phyloP scores from a whole-genome alignment of 2,113 vertebrate genomes.

The Chiloscyllium plagiosum region DNA sequence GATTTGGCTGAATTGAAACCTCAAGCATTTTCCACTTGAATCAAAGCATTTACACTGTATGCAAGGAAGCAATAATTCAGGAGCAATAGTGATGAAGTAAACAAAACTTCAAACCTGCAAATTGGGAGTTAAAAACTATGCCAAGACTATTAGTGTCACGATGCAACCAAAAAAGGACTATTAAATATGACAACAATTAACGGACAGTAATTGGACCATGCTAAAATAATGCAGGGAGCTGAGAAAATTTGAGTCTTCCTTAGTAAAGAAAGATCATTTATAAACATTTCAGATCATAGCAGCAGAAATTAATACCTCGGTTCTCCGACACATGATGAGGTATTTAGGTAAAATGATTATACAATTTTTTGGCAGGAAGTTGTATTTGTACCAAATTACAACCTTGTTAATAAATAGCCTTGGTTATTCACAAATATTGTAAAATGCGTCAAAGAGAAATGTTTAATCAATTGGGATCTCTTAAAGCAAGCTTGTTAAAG shows the following conservation, averaged over 20 bases:
- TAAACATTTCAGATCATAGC: background rate
- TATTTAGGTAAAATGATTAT: background rate
- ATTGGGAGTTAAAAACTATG: background rate
- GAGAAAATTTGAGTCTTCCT: background rate
- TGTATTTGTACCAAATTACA: background rate
- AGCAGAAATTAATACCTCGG: background rate
- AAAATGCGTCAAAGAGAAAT: slow-evolving; percentile 3
- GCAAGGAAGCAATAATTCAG: background rate
- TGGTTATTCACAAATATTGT: background rate
- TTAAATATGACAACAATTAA: background rate
- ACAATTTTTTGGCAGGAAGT: background rate
- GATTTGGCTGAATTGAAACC: background rate
- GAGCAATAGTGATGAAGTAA: background rate
- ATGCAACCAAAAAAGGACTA: background rate
- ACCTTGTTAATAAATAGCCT: background rate
- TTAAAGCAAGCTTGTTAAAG: background rate
- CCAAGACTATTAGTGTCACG: background rate
- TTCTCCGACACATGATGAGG: background rate
- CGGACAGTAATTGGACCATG: background rate
- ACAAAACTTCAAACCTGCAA: slow-evolving; percentile 9
- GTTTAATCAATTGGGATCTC: background rate
- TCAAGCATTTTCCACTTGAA: background rate
- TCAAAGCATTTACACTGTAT: background rate
- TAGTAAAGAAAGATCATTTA: background rate
- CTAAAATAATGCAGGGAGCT: background rate